A percentile compares a stretch with the other conserved stretches of the same genome.
These are phyloP conservation scores for Brachionus rotundiformis DNA, from an alignment of 1,140 invertebrate species.

Conservation along the genomic window DNA sequence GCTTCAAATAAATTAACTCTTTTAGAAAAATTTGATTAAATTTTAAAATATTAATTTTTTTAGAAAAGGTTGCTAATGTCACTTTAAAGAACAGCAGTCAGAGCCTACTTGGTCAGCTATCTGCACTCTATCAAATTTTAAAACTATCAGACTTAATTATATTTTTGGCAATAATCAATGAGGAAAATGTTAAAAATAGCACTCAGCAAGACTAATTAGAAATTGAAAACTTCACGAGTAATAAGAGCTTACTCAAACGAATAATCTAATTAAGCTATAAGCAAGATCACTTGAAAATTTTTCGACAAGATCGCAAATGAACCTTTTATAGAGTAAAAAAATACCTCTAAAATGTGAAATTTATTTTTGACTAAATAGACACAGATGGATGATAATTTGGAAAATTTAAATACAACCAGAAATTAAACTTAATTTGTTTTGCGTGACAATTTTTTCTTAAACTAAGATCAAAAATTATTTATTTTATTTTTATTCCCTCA, in stretches of 20 bases:
- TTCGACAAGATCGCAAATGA: neutral
- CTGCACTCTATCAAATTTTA: neutral
- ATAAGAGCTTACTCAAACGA: neutral
- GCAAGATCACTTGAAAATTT: neutral
- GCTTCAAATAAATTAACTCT: neutral
- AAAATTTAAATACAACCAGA: neutral
- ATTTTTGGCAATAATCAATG: neutral
- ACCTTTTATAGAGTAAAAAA: neutral
- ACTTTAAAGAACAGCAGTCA: neutral
- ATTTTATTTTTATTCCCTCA: slow-evolving; percentile 33
- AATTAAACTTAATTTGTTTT: slow-evolving; percentile 23
- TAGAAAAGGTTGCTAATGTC: no score
- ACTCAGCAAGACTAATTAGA: slow-evolving; percentile 13
- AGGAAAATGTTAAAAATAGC: neutral
- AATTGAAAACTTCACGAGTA: neutral
- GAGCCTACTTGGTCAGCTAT: neutral
- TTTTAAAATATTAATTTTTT: neutral
- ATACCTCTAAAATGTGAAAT: neutral
- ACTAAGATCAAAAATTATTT: neutral
- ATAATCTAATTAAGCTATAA: neutral
- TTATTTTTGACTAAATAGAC: neutral
- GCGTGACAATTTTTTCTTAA: slow-evolving; percentile 19
- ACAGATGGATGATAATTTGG: neutral
- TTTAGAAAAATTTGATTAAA: neutral
- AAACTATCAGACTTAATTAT: neutral